phyloP scores from a whole-genome alignment of 2,797 vertebrate genomes.

The Euthynnus affinis region DNA sequence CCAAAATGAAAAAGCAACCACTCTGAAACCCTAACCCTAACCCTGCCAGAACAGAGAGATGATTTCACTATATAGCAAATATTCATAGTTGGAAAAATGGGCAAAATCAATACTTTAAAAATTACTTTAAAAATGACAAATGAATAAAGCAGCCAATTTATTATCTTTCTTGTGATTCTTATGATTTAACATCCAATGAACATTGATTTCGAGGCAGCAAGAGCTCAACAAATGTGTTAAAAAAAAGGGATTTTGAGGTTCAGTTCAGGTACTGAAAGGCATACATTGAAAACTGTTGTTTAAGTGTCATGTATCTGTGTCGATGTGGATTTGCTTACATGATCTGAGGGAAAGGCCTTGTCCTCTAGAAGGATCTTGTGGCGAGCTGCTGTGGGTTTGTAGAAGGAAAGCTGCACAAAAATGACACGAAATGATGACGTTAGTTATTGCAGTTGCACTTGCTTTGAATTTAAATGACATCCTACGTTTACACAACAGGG shows the following conservation, averaged over 20 bases:
- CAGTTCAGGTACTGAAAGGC: background rate
- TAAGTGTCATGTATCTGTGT: background rate
- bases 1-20: too few relatives aligned
- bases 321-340: constrained; percentile 85
- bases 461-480: background rate
- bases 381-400: constrained; percentile 90
- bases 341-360: constrained; percentile 96
- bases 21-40: too few relatives aligned
- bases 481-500: background rate
- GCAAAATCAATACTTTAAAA: too few relatives aligned
- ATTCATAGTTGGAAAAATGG: too few relatives aligned
- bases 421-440: background rate
- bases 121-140: too few relatives aligned
- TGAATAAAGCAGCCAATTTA: too few relatives aligned
- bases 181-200: too few relatives aligned
- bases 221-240: too few relatives aligned
- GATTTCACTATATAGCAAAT: too few relatives aligned
- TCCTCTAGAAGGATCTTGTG: constrained; percentile 95
- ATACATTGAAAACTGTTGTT: background rate
- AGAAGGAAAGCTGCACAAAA: constrained; percentile 92
- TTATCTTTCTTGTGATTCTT: too few relatives aligned
- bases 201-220: background rate
- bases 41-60: too few relatives aligned
- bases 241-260: background rate
- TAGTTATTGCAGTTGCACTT: background rate